phyloP scores from a whole-genome alignment of 2,113 vertebrate species.

The Zingel zingel region DNA sequence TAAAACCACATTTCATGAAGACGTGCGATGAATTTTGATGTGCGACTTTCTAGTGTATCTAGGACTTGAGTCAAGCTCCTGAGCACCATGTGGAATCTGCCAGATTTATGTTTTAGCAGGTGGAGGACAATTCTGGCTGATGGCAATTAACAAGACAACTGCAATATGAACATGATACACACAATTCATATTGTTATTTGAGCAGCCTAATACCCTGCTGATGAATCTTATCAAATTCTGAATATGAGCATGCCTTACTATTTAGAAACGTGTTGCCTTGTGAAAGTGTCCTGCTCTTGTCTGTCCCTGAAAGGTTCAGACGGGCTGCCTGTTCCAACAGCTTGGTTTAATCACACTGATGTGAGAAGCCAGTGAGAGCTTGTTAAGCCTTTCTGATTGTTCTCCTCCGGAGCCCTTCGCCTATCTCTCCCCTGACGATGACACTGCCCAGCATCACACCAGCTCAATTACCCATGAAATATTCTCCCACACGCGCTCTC shows the following conservation, averaged over 20 bases:
- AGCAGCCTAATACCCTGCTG: neutral
- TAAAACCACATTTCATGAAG: no score
- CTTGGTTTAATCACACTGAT: slow-evolving; percentile 66
- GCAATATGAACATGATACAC: neutral
- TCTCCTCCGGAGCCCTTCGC: slow-evolving; percentile 64
- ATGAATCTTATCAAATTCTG: neutral
- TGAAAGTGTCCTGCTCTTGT: slow-evolving; percentile 1
- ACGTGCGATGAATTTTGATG: no score
- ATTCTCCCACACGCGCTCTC: slow-evolving; percentile 61
- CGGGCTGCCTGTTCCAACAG: slow-evolving; percentile 47
- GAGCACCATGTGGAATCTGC: no score
- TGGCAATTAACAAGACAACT: neutral
- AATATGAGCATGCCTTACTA: neutral
- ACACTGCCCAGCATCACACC: slow-evolving; percentile 64
- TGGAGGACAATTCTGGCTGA: neutral
- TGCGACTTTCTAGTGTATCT: no score
- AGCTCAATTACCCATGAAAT: slow-evolving; percentile 74
- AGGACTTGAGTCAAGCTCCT: no score
- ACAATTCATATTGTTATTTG: neutral
- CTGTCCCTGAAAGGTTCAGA: slow-evolving; percentile 29
- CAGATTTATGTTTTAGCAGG: no score
- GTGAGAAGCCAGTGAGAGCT: slow-evolving; percentile 63
- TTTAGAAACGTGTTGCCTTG: neutral
- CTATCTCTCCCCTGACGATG: slow-evolving; percentile 54
- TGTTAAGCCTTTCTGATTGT: slow-evolving; percentile 77